Base-by-base conservation (phyloP, 2,888 invertebrate species). In the Mythimna albipuncta region DNA sequence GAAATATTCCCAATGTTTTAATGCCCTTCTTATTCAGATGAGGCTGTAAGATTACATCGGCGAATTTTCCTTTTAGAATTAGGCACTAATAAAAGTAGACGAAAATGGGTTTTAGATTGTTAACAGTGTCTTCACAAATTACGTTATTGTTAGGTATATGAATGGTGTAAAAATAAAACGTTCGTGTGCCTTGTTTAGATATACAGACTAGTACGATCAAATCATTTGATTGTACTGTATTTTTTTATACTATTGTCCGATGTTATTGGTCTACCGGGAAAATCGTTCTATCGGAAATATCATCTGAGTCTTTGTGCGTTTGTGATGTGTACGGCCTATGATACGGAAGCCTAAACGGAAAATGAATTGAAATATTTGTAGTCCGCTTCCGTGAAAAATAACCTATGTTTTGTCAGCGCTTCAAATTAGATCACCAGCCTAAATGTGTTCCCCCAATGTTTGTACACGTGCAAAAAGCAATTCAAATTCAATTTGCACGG, bases 401-500 rank as follows among this genome's bases (percentile, higher is more conserved):
- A 74, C 59, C 50, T 64, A 50, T 41, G 55, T 77, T 72, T 66
- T 52, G 26, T 44, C 58, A 47, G 44, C 44, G n/a, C 54, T 61
- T 61, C 59, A 50, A 65, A 64, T 68, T 72, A 66, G 44, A 79
- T 69, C 58, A 72, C 69, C 47, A 62, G 38, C 32, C 19, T 55
- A 64, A 58, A 59, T 66, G 44, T 69, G 32, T 69, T 16, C 21
- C 21, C 35, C 35, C 64, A 63, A 65, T 67, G 69, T 78, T 69
- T 68, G 66, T 70, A 50, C 50, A 79, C 47, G 68, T 76, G 70
- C 68, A 63, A 58, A 72, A 81, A 83, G 71, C 78, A 69, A 81
- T 81, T 71, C 69, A 52, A 78, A 73, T 74, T 85, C 82, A 72
- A 82, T 86, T 81, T 84, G 72, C 50, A 67, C 57, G 74, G 21